Evolutionary conservation across 2,113 vertebrate genomes (phyloP), one percentile per base, ranked within the genome.

Genomic region (Shinisaurus crocodilurus): DNA sequence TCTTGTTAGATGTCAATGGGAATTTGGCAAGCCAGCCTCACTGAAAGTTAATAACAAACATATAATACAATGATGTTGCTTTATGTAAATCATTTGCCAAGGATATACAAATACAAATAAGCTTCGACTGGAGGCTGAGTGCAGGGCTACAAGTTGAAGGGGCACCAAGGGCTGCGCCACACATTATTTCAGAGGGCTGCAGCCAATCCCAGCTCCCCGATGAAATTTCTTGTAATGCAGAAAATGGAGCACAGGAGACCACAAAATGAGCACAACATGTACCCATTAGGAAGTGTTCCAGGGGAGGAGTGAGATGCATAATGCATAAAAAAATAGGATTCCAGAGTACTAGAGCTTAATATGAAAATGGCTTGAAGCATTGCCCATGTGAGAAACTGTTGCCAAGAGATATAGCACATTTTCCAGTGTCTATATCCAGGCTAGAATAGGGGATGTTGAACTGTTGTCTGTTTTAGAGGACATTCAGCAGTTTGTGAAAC

Each of bases 61-160:
- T 72, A 37, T 48, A 65, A 54, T 37, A 54, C 32, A 88, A 88
- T 6, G 57, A 79, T 40, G 34, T 69, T 45, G 91, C 86, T 90
- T 90, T 63, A 91, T 69, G 23, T 69, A 85, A 50, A 89, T 85
- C 27, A 88, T 65, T 90, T 93, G 57, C 27, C 80, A 88, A 23
- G 23, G 86, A 10, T 92, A 88, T 69, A 29, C 34, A 69, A 32
- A 69, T 7, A n/a, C 3, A 48, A 27, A 4, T n/a, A 74, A 50
- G 2, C 34, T 20, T 72, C 15, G 23, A 86, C 45, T 72, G 48
- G 29, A 70, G 12, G 83, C 7, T 2, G 3, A 32, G 25, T 16
- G 23, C 16, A 72, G 29, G 69, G 10, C 67, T 69, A 29, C 29
- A 16, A 10, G 34, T 16, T 70, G 6, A 34, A 34, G 69, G 69